A percentile compares a stretch with the other conserved stretches of the same genome.
Conservation (phyloP, 2,888 invertebrate species). For the Psylliodes chrysocephalus region DNA sequence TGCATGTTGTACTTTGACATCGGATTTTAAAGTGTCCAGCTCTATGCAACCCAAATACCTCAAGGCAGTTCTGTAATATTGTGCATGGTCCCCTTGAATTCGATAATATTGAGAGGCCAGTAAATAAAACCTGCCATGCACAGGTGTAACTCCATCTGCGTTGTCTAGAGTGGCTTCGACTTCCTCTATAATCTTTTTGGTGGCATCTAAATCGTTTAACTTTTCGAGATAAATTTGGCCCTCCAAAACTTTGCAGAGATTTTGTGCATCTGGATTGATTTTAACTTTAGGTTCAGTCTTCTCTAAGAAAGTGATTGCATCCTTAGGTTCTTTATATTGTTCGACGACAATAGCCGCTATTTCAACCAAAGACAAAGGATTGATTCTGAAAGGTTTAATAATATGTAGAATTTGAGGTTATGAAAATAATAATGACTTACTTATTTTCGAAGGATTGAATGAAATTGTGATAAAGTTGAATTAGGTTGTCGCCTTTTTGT, state of each 20-base stretch:
- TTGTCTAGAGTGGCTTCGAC: constrained; percentile 86
- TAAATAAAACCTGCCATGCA: constrained; percentile 94
- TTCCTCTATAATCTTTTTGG: constrained; percentile 88
- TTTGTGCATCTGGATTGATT: constrained; percentile 84
- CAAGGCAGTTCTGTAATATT: constrained; percentile 94
- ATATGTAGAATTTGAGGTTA: constrained; percentile 48
- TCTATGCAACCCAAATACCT: constrained; percentile 78
- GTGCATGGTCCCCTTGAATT: constrained; percentile 87
- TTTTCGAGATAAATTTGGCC: constrained; percentile 84
- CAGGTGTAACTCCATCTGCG: constrained; percentile 91
- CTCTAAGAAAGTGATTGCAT: constrained; percentile 87
- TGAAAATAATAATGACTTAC: constrained; percentile 69
- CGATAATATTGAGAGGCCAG: constrained; percentile 91
- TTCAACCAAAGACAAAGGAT: constrained; percentile 91
- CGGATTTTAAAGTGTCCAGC: constrained; percentile 72
- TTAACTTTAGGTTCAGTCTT: constrained; percentile 90
- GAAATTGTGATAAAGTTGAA: constrained; percentile 91
- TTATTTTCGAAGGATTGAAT: constrained; percentile 94
- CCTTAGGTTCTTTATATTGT: constrained; percentile 82
- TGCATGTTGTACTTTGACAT: constrained; percentile 81
- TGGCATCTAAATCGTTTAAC: constrained; percentile 79
- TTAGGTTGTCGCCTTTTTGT: constrained; percentile 79
- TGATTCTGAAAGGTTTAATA: constrained; percentile 76
- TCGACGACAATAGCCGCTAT: constrained; percentile 81
- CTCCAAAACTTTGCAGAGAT: constrained; percentile 87